phyloP scores from a whole-genome alignment of 2,888 invertebrate genomes.

The Leucoma salicis region DNA sequence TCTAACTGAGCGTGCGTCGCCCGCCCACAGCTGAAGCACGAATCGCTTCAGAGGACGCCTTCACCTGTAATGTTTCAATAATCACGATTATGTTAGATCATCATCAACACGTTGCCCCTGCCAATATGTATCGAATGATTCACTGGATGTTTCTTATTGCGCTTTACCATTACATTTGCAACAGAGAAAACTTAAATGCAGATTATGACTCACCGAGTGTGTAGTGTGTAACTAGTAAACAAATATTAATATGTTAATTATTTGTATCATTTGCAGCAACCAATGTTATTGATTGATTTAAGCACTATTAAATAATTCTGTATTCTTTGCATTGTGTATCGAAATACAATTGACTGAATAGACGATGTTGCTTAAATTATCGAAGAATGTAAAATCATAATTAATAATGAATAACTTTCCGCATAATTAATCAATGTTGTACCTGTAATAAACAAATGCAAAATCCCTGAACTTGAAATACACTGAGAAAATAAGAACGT shows the following conservation, averaged over 20 bases:
- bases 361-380: background rate
- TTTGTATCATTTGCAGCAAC: background rate
- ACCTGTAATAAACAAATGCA: slow-evolving; percentile 54
- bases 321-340: background rate
- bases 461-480: slow-evolving; percentile 69
- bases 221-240: background rate
- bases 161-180: background rate
- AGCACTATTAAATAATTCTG: background rate
- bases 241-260: too few species aligned
- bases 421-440: slow-evolving; percentile 22
- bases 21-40: slow-evolving; percentile 59
- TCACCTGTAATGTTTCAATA: slow-evolving; percentile 71
- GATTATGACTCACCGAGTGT: background rate
- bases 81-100: slow-evolving; percentile 41
- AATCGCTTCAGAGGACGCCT: slow-evolving; percentile 41
- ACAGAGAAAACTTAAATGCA: background rate
- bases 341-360: background rate
- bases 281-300: background rate
- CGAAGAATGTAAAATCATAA: background rate
- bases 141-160: slow-evolving; percentile 11
- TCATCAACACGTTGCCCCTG: slow-evolving; percentile 34
- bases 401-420: background rate
- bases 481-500: slow-evolving; percentile 38
- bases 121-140: slow-evolving; percentile 30
- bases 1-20: slow-evolving; percentile 67